phyloP scores from a whole-genome alignment of 2,797 vertebrate genomes.

The Podarcis siculus region DNA sequence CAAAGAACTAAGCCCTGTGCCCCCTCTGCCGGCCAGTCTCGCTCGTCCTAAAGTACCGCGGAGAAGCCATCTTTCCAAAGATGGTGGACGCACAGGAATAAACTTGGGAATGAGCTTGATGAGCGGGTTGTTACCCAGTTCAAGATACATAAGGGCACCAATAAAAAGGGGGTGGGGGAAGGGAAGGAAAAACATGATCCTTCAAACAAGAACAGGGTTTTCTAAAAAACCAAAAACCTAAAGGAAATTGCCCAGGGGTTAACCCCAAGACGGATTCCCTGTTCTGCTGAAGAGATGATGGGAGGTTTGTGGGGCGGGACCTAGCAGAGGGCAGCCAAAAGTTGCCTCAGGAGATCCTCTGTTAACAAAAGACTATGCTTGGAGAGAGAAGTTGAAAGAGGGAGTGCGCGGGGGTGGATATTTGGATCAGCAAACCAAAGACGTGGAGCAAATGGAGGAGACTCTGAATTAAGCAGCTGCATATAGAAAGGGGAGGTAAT shows the following conservation, averaged over 20 bases:
- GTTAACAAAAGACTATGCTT: constrained; percentile 6
- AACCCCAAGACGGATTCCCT: neutral
- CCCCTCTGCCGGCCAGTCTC: neutral
- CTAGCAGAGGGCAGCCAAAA: neutral
- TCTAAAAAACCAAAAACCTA: neutral
- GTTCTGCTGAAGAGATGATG: neutral
- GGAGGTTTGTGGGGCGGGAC: neutral
- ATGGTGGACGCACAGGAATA: neutral
- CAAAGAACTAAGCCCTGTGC: neutral
- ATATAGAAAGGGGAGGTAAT: too few relatives aligned
- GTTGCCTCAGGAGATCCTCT: neutral
- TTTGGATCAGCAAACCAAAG: neutral
- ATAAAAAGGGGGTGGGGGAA: neutral
- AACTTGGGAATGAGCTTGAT: constrained; percentile 24
- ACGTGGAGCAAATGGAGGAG: neutral
- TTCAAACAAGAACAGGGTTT: neutral
- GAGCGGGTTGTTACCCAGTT: neutral
- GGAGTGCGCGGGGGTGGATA: too few relatives aligned
- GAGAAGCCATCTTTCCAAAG: neutral
- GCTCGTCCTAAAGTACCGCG: too few relatives aligned
- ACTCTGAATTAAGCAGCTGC: neutral
- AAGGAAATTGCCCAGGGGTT: neutral
- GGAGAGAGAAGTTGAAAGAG: neutral
- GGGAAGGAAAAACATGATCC: too few relatives aligned
- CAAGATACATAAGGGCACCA: neutral